Evolutionary conservation across 1,140 invertebrate species (phyloP).

Genomic region (Mizuhopecten yessoensis): DNA sequence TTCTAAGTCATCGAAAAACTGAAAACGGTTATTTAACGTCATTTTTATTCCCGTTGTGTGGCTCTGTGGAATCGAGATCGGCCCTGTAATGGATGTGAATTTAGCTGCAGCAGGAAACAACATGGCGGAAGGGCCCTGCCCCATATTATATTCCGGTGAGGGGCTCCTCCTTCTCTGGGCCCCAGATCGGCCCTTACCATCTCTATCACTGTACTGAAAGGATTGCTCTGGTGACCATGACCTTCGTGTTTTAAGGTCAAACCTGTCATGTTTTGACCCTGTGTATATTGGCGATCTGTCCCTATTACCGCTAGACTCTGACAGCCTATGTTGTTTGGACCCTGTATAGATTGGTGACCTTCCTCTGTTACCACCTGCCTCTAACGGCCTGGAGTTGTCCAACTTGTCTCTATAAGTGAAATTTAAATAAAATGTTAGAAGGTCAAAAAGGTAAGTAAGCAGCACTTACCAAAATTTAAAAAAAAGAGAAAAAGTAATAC

Average conservation of each 20-base stretch:
- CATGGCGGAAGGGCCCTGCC: background rate
- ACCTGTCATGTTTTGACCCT: background rate
- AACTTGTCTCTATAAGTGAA: background rate
- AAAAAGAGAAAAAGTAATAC: too few species aligned
- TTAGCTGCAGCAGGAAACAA: background rate
- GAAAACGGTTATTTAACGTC: conserved; percentile 50
- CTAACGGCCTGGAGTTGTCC: background rate
- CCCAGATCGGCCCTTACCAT: background rate
- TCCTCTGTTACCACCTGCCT: background rate
- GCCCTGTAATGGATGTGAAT: background rate
- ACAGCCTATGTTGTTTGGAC: background rate
- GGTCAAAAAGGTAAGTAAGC: too few species aligned
- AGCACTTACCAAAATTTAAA: too few species aligned
- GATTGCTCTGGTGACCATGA: conserved; percentile 16
- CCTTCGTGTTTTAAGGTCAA: background rate
- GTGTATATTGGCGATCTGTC: background rate
- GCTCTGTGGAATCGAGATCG: background rate
- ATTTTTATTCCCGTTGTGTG: background rate
- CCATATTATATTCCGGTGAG: background rate
- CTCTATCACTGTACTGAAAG: background rate
- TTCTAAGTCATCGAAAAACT: conserved; percentile 54
- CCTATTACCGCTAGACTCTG: background rate
- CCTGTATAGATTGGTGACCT: background rate
- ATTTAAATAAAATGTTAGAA: too few species aligned
- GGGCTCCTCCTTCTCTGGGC: background rate